Evolutionary conservation across 2,888 invertebrate genomes (phyloP).

Genomic region (Drosophila villosipedis): DNA sequence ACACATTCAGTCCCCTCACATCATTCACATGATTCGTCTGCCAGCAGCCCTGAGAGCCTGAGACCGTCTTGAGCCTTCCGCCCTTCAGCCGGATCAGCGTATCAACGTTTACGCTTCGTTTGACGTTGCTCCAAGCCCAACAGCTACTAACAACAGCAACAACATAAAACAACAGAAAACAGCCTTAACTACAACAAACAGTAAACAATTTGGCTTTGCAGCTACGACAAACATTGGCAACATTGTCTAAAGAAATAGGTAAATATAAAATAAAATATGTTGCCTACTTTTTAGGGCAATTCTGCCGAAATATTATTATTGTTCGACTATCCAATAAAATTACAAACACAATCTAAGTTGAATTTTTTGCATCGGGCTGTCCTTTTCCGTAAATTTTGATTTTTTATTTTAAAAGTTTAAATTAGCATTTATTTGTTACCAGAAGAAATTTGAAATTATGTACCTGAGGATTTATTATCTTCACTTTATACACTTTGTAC

Average conservation of each 20-base stretch:
- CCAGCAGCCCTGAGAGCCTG: constrained; percentile 53
- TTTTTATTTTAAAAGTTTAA: neutral
- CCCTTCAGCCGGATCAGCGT: constrained; percentile 47
- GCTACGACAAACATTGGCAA: constrained; percentile 44
- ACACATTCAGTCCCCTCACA: constrained; percentile 49
- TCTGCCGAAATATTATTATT: no score
- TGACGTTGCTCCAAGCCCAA: constrained; percentile 47
- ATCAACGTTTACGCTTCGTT: constrained; percentile 34
- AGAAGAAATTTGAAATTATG: neutral
- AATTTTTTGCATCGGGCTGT: neutral
- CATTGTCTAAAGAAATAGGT: constrained; percentile 66
- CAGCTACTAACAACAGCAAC: constrained; percentile 29
- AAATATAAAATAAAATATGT: constrained; percentile 8
- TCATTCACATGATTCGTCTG: constrained; percentile 57
- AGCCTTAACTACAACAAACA: constrained; percentile 16
- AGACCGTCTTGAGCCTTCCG: constrained; percentile 53
- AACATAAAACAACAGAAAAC: constrained; percentile 20
- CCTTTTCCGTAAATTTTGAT: neutral
- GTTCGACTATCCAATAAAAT: neutral
- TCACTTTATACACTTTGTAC: neutral
- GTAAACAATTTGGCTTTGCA: constrained; percentile 15
- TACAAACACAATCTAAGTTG: neutral
- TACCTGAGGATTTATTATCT: neutral
- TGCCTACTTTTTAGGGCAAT: constrained; percentile 36
- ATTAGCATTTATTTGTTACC: neutral